Base-by-base conservation (phyloP, 2,113 vertebrate species). In the Phylloscopus whistleri region DNA sequence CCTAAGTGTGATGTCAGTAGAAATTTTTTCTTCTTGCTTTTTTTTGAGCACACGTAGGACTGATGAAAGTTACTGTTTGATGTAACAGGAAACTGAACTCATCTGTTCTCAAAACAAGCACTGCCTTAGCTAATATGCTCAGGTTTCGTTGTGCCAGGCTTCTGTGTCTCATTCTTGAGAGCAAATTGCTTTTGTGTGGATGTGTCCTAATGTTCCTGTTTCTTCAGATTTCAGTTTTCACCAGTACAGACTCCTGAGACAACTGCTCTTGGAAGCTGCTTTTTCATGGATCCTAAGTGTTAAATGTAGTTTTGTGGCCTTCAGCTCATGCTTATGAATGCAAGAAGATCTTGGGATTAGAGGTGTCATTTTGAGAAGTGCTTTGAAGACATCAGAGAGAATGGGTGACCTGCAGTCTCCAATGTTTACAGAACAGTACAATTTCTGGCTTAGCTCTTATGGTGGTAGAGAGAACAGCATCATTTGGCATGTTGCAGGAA, bases 71-170 rank as follows among this genome's bases (percentile, higher is more conserved):
- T 90, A 41, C 63, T 66, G 91, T 91, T 95, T 96, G 91, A 94
- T 95, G 95, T 93, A 97, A 95, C 68, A 95, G 94, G 95, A 95
- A 97, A 86, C 93, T 84, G 75, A 94, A 96, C 84, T 95, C 68
- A 91, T 95, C 82, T 89, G 30, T 90, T 95, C 94, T 94, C 56
- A 85, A 87, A 94, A 83, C 84, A 67, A 63, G 43, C 77, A 13
- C 51, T 89, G 87, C 72, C 68, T 80, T 80, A 67, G 82, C 79
- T n/a, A 22, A 44, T 41, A 11, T 46, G 35, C 80, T 89, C 64
- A 78, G 58, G 52, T 94, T 96, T 92, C 33, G 3, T 76, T 2
- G 3, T 84, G 73, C 60, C 51, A 75, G 62, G 49, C 53, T 91
- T 26, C 30, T 0, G 0, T 51, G 73, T 43, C 51, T 90, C 43